Percentiles rank a stretch among this genome's conserved stretches.
Conservation (phyloP, 2,888 invertebrate genomes). For the Drosophila mettleri region DNA sequence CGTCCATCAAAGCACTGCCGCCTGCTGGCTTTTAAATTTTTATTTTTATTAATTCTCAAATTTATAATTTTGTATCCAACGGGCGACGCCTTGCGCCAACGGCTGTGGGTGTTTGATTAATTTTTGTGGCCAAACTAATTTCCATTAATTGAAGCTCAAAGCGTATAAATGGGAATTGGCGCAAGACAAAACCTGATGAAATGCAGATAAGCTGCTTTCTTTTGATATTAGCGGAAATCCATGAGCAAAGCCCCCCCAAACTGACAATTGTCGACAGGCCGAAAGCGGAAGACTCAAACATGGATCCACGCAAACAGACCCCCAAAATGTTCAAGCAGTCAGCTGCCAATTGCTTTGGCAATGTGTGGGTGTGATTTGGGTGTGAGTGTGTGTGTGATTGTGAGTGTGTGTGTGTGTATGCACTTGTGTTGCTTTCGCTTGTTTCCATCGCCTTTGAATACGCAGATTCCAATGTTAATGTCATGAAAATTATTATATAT, state of each 20-base stretch:
- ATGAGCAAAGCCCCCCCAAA: constrained; percentile 43
- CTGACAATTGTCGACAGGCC: constrained; percentile 62
- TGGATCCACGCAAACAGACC: constrained; percentile 36
- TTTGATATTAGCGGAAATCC: constrained; percentile 42
- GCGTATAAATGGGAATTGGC: not conserved
- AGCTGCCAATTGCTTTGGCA: constrained; percentile 53
- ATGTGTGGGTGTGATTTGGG: constrained; percentile 9
- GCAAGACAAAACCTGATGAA: not conserved
- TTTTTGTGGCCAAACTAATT: constrained; percentile 76
- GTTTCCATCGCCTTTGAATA: constrained; percentile 46
- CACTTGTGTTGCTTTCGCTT: constrained; percentile 18
- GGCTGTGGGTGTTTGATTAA: constrained; percentile 71
- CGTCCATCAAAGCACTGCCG: constrained; percentile 64
- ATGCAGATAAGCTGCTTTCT: constrained; percentile 17
- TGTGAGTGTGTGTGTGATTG: constrained; percentile 3
- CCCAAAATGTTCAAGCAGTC: constrained; percentile 30
- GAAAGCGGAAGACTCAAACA: constrained; percentile 53
- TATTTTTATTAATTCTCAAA: constrained; percentile 63
- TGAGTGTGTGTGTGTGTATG: not conserved
- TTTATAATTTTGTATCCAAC: constrained; percentile 59
- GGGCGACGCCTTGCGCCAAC: constrained; percentile 29
- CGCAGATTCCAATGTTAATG: constrained; percentile 73
- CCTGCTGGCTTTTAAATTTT: constrained; percentile 17
- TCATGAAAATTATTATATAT: constrained; percentile 69
- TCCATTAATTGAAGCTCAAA: constrained; percentile 57